A percentile compares a stretch with the other conserved stretches of the same genome.
phyloP scores from a whole-genome alignment of 2,888 invertebrate species.

The Anarsia innoxiella region DNA sequence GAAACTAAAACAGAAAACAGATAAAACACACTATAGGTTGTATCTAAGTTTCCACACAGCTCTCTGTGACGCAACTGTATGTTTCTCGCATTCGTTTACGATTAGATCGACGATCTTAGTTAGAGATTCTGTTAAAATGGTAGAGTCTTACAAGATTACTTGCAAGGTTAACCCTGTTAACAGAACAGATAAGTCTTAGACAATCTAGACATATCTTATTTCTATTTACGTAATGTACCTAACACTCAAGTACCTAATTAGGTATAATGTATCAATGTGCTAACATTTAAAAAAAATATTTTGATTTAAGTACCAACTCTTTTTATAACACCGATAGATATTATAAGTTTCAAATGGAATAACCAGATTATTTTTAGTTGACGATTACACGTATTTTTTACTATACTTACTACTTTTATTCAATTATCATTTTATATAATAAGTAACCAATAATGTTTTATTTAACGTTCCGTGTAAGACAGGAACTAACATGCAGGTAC shows the following conservation, averaged over 20 bases:
- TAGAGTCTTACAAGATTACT: constrained; percentile 66
- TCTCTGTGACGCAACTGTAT: constrained; percentile 48
- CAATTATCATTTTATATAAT: too few relatives aligned
- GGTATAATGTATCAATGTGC: background rate
- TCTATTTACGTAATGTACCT: too few relatives aligned
- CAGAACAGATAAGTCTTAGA: constrained; percentile 18
- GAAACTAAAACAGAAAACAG: constrained; percentile 56
- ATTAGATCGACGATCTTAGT: constrained; percentile 60
- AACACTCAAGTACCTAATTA: too few relatives aligned
- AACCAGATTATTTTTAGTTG: constrained; percentile 30
- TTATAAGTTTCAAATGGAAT: constrained; percentile 20
- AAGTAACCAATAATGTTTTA: too few relatives aligned
- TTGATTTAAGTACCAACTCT: too few relatives aligned
- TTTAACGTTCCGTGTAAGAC: too few relatives aligned
- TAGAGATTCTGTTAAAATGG: constrained; percentile 61
- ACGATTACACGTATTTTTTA: too few relatives aligned
- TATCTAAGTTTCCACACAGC: constrained; percentile 63
- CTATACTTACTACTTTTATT: too few relatives aligned
- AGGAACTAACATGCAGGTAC: too few relatives aligned
- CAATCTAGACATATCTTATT: too few relatives aligned
- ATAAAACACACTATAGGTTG: constrained; percentile 62
- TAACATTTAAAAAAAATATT: too few relatives aligned
- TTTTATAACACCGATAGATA: constrained; percentile 3
- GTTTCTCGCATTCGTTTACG: constrained; percentile 60
- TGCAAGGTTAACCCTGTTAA: constrained; percentile 67